Conservation (phyloP, 2,888 invertebrate species). For the Erynnis tages region DNA sequence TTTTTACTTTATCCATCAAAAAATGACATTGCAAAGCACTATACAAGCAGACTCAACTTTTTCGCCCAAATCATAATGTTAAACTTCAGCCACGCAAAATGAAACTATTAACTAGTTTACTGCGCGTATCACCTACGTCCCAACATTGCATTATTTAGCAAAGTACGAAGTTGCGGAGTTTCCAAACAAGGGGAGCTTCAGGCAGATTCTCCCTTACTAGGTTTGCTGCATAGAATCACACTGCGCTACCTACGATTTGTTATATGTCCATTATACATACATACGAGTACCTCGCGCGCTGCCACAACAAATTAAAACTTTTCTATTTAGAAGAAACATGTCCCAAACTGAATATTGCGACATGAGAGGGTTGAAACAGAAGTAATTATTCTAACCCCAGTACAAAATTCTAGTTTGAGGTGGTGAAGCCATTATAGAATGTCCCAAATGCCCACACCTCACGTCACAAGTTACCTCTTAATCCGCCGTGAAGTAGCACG, state of each 20-base stretch:
- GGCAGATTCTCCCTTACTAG: conserved; percentile 32
- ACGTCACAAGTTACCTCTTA: too few species aligned
- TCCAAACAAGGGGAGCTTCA: conserved; percentile 43
- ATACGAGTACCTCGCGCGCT: too few species aligned
- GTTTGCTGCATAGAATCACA: conserved; percentile 28
- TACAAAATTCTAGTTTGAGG: too few species aligned
- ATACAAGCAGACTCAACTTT: too few species aligned
- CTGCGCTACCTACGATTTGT: too few species aligned
- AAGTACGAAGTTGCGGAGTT: conserved; percentile 45
- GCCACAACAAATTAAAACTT: conserved; percentile 67
- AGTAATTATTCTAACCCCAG: conserved; percentile 44
- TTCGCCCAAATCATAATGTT: background rate
- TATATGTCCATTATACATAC: too few species aligned
- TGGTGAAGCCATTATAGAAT: too few species aligned
- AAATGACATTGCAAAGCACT: too few species aligned
- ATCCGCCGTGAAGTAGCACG: too few species aligned
- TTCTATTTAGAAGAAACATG: conserved; percentile 60
- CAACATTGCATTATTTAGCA: conserved; percentile 41
- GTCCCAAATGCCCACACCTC: too few species aligned
- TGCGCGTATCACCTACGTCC: conserved; percentile 30
- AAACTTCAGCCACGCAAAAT: conserved; percentile 7
- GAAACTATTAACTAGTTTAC: conserved; percentile 28
- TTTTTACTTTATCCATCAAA: too few species aligned
- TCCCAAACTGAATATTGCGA: conserved; percentile 39
- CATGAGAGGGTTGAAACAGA: conserved; percentile 45